A percentile compares a stretch with the other conserved stretches of the same genome.
Conservation (phyloP, 2,113 vertebrate species). For the Eleginops maclovinus region DNA sequence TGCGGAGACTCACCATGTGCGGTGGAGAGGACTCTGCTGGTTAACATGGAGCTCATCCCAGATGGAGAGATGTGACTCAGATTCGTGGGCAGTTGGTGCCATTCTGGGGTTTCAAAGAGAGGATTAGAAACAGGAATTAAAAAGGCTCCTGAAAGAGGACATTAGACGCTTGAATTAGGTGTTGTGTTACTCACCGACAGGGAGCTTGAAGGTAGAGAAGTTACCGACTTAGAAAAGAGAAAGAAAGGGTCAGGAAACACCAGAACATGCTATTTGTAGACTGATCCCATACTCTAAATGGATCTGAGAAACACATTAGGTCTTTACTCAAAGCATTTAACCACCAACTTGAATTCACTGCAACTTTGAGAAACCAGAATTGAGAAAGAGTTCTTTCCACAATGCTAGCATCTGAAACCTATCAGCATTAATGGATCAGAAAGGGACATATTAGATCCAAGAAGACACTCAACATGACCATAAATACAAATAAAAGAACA, state of each 20-base stretch:
- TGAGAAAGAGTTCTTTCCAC: neutral
- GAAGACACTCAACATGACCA: too few relatives aligned
- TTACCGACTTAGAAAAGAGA: slow-evolving; percentile 39
- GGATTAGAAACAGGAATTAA: neutral
- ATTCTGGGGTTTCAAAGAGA: slow-evolving; percentile 60
- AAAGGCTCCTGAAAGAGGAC: neutral
- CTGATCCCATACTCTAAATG: too few relatives aligned
- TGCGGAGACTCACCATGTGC: slow-evolving; percentile 61
- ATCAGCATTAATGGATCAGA: neutral
- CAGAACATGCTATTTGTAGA: too few relatives aligned
- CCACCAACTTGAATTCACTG: neutral
- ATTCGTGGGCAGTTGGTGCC: slow-evolving; percentile 56
- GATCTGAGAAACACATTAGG: too few relatives aligned
- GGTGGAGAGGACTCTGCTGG: slow-evolving; percentile 56
- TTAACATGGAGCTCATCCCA: slow-evolving; percentile 51
- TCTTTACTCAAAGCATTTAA: neutral
- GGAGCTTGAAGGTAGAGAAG: slow-evolving; percentile 58
- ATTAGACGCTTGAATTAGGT: neutral
- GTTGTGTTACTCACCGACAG: slow-evolving; percentile 60
- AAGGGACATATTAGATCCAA: too few relatives aligned
- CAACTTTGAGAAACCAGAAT: neutral
- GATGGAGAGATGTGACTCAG: slow-evolving; percentile 59
- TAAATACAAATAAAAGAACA: too few relatives aligned
- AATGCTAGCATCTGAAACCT: neutral
- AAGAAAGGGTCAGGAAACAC: neutral